Evolutionary conservation across 2,888 invertebrate species (phyloP), one percentile per base, ranked within the genome.

Genomic region (Plagodis dolabraria): DNA sequence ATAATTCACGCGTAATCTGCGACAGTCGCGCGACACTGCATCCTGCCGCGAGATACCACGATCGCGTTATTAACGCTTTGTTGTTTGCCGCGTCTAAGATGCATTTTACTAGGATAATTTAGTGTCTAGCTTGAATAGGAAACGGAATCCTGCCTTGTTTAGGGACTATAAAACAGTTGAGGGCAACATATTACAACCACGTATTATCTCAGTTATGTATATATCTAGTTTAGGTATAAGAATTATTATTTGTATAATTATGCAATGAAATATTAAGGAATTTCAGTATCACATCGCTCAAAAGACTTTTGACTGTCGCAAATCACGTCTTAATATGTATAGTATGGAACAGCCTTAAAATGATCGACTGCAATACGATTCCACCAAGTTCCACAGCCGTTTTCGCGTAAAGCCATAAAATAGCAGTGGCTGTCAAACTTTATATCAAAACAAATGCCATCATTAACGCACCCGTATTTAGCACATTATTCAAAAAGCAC

Each of bases 401-500:
- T 40, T 40, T 40, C 8, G 10, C 40, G 40, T 10, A 10, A 47
- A 43, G 47, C 45, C 68, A 64, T 75, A 75, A 70, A 69, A 71
- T 67, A 47, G 65, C 76, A 78, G 72, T 53, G 22, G 44, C 47
- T 43, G 55, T 50, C 45, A 51, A 63, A 64, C 57, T 81, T 82
- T 80, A 78, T 79, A 85, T 82, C 75, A 77, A 76, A 85, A 82
- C 74, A 82, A 85, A 83, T 77, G 80, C 72, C 76, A 70, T 81
- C 86, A 84, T 86, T 86, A 87, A 82, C 75, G 75, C 76, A 72
- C 73, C 75, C 76, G 79, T 81, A 82, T 86, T 87, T 85, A 82
- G 81, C 86, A 87, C 89, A 89, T 91, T 89, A 90, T 89, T 90
- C 85, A 87, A 85, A 89, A 86, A 88, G 89, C 90, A 89, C 88